A percentile compares a stretch with the other conserved stretches of the same genome.
These are phyloP conservation scores for Drosophila equinoxialis DNA, from an alignment of 1,140 invertebrate species.

Conservation along the genomic window DNA sequence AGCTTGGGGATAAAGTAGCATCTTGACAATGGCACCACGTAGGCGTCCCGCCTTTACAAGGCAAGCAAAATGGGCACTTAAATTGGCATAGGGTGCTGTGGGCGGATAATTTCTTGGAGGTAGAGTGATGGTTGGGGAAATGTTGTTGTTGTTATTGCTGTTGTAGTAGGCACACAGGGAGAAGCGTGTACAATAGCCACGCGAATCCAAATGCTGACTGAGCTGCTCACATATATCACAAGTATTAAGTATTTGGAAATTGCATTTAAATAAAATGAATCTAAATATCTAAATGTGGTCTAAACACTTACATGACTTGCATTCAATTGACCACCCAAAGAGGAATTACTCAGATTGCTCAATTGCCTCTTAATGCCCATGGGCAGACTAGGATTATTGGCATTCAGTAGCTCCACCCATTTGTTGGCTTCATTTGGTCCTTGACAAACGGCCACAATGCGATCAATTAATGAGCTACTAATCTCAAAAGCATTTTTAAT, in stretches of 20 bases:
- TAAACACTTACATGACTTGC: conserved; percentile 85
- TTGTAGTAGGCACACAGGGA: conserved; percentile 83
- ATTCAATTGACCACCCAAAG: conserved; percentile 67
- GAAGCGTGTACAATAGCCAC: conserved; percentile 84
- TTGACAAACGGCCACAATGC: conserved; percentile 93
- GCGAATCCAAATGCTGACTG: conserved; percentile 82
- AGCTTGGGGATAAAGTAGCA: conserved; percentile 87
- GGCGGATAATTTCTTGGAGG: conserved; percentile 87
- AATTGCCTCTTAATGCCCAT: conserved; percentile 83
- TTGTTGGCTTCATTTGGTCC: conserved; percentile 92
- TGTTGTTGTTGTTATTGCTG: conserved; percentile 33
- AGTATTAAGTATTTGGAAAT: conserved; percentile 47
- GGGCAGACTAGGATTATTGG: conserved; percentile 78
- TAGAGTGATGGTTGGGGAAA: conserved; percentile 84
- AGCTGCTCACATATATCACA: conserved; percentile 46
- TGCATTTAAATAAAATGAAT: conserved; percentile 25
- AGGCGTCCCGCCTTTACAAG: conserved; percentile 89
- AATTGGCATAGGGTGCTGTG: conserved; percentile 87
- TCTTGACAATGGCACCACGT: conserved; percentile 88
- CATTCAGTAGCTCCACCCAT: conserved; percentile 91
- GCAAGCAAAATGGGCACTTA: conserved; percentile 89
- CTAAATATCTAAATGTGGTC: neutral
- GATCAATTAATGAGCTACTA: conserved; percentile 94
- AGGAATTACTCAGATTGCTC: conserved; percentile 79
- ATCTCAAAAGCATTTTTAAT: conserved; percentile 96